Conservation (phyloP, 2,113 vertebrate genomes). For the Acinonyx jubatus region DNA sequence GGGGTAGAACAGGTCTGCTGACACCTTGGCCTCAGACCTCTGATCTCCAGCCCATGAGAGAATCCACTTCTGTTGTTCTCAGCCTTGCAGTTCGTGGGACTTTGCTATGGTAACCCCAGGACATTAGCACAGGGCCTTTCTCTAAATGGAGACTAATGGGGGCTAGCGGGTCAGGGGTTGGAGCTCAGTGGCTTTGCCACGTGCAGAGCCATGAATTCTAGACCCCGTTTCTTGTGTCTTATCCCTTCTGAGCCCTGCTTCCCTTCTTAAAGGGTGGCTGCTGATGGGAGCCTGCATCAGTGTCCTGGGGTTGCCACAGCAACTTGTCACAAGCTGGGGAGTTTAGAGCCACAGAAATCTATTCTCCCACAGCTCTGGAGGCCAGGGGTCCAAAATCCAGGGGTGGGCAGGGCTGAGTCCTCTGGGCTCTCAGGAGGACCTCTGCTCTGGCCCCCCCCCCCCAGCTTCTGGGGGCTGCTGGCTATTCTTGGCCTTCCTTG, state of each 20-base stretch:
- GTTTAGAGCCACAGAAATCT: too few relatives aligned
- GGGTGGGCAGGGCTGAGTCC: not conserved
- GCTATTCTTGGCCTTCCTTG: accelerated
- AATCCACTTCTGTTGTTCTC: not conserved
- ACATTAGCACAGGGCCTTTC: not conserved
- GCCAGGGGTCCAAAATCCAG: too few relatives aligned
- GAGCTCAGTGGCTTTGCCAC: not conserved
- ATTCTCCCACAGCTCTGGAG: not conserved
- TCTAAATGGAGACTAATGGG: not conserved
- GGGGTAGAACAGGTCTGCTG: not conserved
- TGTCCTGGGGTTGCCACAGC: not conserved
- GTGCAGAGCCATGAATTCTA: accelerated
- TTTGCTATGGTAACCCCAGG: not conserved
- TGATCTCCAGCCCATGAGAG: not conserved
- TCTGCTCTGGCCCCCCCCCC: not conserved
- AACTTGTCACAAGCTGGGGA: not conserved
- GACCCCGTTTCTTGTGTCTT: not conserved
- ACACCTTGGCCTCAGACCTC: accelerated
- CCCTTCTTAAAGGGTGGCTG: too few relatives aligned
- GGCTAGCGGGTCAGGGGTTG: accelerated
- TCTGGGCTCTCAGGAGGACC: not conserved
- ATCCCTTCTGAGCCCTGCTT: not conserved
- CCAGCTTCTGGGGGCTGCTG: not conserved
- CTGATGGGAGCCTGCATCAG: not conserved
- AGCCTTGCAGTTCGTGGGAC: accelerated